Evolutionary conservation across 2,113 vertebrate species (phyloP), one percentile per base, ranked within the genome.

Genomic region (Oncorhynchus tshawytscha): DNA sequence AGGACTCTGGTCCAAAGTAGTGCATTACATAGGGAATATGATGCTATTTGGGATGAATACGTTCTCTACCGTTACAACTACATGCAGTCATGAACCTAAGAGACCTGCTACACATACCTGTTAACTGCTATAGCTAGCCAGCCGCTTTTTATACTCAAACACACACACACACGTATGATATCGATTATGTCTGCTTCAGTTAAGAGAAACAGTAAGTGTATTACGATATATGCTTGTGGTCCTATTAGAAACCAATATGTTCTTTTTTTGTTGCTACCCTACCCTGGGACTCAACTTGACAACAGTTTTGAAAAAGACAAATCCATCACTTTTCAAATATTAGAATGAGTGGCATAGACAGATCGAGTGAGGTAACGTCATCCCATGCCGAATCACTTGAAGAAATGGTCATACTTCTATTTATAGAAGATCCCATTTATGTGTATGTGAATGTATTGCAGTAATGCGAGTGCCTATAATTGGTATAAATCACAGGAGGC

Each of bases 401-500:
- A 73, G 4, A 20, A 57, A 71, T 73, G 57, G 65, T 34, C 76
- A 67, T 65, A 27, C 49, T 45, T 15, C 51, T n/a, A 25, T 78
- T 20, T 57, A 72, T 39, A 5, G 11, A 45, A 45, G 13, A 51
- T 73, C 39, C 48, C 70, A 64, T 73, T 76, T 34, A 72, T 74
- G 22, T 62, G 5, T 76, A 71, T 34, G 51, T 75, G 25, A 72
- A 76, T 59, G 74, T 88, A 87, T 87, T 92, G 90, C 91, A 92
- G 91, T 92, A 91, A 92, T 82, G 60, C 79, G 54, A 82, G 79
- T 87, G 72, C 75, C 78, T 68, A 9, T 25, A 39, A 71, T 67
- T 72, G 67, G 62, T 80, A 51, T 62, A 22, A 22, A 62, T 8
- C 13, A 57, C 13, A 57, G 6, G 20, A 57, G 51, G 59, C 8